Conservation (phyloP, 2,113 vertebrate species). For the Anhinga rufa region DNA sequence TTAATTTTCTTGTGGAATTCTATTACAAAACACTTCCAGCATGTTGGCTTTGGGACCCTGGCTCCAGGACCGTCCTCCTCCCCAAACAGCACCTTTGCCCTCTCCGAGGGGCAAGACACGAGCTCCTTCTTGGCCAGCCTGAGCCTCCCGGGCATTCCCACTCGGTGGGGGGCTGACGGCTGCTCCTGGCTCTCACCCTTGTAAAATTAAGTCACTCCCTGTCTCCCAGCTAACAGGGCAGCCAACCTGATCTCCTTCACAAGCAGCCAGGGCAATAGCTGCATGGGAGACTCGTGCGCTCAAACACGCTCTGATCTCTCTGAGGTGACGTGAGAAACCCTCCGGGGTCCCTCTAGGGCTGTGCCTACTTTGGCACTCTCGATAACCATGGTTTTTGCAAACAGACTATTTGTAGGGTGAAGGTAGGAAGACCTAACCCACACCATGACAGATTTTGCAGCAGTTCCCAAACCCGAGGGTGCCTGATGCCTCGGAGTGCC, state of each 20-base stretch:
- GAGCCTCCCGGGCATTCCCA: rapidly evolving
- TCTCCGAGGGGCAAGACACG: neutral
- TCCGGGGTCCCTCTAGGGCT: neutral
- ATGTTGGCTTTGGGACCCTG: neutral
- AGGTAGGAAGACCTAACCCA: neutral
- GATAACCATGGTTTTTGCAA: neutral
- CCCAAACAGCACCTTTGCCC: neutral
- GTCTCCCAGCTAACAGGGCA: neutral
- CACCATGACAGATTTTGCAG: neutral
- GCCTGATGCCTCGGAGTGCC: neutral
- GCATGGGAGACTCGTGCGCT: rapidly evolving
- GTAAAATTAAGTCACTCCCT: neutral
- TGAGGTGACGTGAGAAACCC: neutral
- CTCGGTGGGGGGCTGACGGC: rapidly evolving
- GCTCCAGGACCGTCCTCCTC: neutral
- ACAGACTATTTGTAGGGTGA: neutral
- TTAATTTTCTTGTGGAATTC: constrained; percentile 82
- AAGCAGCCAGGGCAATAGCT: neutral
- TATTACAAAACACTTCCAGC: constrained; percentile 26
- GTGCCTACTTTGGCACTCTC: neutral
- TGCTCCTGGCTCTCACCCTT: neutral
- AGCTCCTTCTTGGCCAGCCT: neutral
- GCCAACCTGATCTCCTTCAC: neutral
- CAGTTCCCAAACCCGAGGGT: neutral
- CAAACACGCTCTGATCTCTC: neutral